Base-by-base conservation (phyloP, 2,888 invertebrate genomes). In the Drosophila aldrichi region DNA sequence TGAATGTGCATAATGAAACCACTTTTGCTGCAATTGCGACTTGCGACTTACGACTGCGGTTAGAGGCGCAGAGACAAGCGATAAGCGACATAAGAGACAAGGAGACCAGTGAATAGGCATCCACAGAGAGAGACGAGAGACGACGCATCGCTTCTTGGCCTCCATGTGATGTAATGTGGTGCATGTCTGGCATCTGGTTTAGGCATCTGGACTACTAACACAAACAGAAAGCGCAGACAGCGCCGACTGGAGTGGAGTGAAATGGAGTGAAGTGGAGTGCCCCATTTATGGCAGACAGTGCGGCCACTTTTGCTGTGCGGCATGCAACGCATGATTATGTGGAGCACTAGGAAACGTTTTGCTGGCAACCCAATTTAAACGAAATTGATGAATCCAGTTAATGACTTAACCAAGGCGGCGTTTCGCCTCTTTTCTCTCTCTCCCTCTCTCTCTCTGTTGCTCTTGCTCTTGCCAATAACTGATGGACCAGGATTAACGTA, bases 221-320 rank as follows among this genome's bases (percentile, higher is more conserved):
- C 44, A 25, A 57, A 10, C 32, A 46, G 38, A 54, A 16, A n/a
- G 32, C 29, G 44, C 18, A 20, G 43, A 48, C 48, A 48, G 48
- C 29, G n/a, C 10, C 9, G n/a, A 25, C 16, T 16, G 46, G 55
- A 38, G 44, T 56, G 43, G 52, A 36, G 48, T 56, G 64, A n/a
- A 41, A 40, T 20, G 69, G 20, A 41, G 51, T 22, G 34, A 32
- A 44, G 66, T 58, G 36, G 18, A 70, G 71, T 82, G 81, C 67
- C 68, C 89, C 90, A 88, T 87, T 88, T 86, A 87, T 83, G 85
- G 89, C 90, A 81, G 74, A 64, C 77, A 73, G 49, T 44, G 67
- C 66, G 79, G 74, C 68, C 74, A 74, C 67, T 62, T 62, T 63
- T 6, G 49, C 48, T 49, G 18, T 34, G 70, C 54, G 79, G 74